These are phyloP conservation scores for Cyprinus carpio DNA, from an alignment of 2,113 vertebrate species.

Conservation along the genomic window DNA sequence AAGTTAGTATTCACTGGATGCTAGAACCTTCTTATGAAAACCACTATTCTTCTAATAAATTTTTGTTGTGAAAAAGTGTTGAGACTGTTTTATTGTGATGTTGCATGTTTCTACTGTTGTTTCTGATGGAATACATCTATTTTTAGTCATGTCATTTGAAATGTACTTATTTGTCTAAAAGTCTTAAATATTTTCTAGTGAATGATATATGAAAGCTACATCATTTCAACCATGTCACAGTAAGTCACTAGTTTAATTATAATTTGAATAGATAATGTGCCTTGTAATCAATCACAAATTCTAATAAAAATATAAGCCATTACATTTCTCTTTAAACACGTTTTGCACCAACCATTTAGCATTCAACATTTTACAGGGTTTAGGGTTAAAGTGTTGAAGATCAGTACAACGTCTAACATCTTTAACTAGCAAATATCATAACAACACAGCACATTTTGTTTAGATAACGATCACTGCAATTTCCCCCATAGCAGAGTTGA, in stretches of 20 bases:
- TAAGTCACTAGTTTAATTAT: not conserved
- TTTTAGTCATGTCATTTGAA: not conserved
- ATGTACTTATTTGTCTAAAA: not conserved
- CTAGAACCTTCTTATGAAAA: conserved; percentile 97
- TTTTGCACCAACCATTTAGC: not conserved
- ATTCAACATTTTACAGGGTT: not conserved
- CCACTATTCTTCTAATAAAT: conserved; percentile 99
- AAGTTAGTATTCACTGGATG: conserved; percentile 99
- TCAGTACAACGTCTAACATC: not conserved
- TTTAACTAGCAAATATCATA: not conserved
- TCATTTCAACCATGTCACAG: not conserved
- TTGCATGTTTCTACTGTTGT: not conserved
- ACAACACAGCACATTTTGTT: not conserved
- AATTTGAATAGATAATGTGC: too few species aligned
- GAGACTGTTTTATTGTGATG: conserved; percentile 3
- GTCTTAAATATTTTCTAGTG: too few species aligned
- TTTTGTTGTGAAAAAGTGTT: conserved; percentile 92
- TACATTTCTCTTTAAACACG: not conserved
- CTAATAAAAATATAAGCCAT: not conserved
- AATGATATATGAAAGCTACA: not conserved
- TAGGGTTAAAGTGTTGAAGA: not conserved
- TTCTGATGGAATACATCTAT: not conserved
- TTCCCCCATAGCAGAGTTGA: not conserved
- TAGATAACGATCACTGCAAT: not conserved
- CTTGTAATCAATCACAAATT: too few species aligned